Evolutionary conservation across 2,797 vertebrate genomes (phyloP).

Genomic region (Graptemys geographica): DNA sequence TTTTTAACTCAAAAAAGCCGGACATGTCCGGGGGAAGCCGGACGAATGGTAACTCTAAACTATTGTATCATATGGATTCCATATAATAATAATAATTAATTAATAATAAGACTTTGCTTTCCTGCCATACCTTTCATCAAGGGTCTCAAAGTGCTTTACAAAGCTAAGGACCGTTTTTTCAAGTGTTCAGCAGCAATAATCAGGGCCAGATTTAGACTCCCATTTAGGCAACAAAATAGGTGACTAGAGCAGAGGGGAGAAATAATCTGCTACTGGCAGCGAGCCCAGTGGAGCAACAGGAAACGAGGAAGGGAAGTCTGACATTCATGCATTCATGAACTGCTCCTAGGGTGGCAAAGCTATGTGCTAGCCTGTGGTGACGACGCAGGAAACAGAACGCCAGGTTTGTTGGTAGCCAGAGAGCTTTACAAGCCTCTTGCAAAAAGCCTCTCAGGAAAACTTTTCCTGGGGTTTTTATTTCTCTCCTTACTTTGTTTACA

Average conservation of each 20-base stretch:
- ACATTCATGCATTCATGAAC: background rate
- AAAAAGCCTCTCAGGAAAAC: too few relatives aligned
- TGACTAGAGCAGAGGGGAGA: background rate
- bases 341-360: conserved; percentile 3
- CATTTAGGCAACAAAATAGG: background rate
- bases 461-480: too few relatives aligned
- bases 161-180: background rate
- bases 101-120: background rate
- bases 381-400: too few relatives aligned
- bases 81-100: background rate
- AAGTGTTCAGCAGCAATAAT: background rate
- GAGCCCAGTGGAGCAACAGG: background rate
- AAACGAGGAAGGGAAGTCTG: accelerated
- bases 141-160: background rate
- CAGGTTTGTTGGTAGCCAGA: too few relatives aligned
- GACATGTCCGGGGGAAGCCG: too few relatives aligned
- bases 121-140: background rate
- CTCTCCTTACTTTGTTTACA: too few relatives aligned
- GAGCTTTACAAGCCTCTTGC: too few relatives aligned
- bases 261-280: background rate
- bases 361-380: background rate
- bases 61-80: background rate
- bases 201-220: background rate
- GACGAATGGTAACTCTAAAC: background rate
- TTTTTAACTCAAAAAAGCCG: too few relatives aligned